phyloP scores from a whole-genome alignment of 2,113 vertebrate species.

The Acrocephalus arundinaceus region DNA sequence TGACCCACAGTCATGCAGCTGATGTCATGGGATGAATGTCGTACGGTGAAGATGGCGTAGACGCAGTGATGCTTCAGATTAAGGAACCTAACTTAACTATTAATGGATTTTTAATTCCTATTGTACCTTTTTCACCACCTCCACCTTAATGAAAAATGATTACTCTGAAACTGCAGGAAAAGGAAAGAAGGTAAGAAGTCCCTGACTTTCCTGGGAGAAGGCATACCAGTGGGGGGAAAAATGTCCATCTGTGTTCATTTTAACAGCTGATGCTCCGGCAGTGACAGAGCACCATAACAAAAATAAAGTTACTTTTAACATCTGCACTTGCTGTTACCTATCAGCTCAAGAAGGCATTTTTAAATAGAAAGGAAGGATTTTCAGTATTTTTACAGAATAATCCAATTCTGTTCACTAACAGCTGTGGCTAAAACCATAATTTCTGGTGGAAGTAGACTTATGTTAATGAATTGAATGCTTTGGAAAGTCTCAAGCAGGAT shows the following conservation, averaged over 20 bases:
- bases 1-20: neutral
- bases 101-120: neutral
- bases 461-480: neutral
- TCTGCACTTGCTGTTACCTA: neutral
- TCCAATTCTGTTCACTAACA: neutral
- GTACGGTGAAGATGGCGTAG: neutral
- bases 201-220: neutral
- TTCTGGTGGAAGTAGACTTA: neutral
- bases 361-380: neutral
- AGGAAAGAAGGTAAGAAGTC: neutral
- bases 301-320: neutral
- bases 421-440: neutral
- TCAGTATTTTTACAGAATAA: neutral
- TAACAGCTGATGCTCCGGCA: neutral
- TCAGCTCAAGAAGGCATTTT: neutral
- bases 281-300: neutral
- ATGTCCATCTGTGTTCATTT: neutral
- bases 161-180: neutral
- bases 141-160: neutral
- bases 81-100: neutral
- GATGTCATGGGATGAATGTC: neutral
- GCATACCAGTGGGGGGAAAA: neutral
- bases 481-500: neutral
- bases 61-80: neutral
- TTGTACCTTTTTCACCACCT: neutral